Base-by-base conservation (phyloP, 2,113 vertebrate species). In the Gymnocephalus cernua region DNA sequence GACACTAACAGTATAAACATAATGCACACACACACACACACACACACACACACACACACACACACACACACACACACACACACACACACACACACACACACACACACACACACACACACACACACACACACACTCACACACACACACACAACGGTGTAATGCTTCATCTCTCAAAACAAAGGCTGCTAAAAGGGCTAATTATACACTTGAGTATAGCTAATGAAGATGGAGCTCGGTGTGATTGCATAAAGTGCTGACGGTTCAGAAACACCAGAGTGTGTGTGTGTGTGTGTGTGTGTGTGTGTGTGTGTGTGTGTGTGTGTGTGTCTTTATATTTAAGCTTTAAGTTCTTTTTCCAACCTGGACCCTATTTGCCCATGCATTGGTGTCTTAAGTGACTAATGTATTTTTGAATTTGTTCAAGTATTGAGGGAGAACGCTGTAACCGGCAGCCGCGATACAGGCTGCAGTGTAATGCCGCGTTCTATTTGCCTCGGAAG, bases 161-260 rank as follows among this genome's bases (percentile, higher is more conserved):
- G 80, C 67, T 38, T 41, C 67, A 50, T 78, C 63, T 82, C 68
- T 61, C 73, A 35, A 67, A 70, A 86, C 85, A 91, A 77, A 86
- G 72, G 41, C 68, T 53, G 79, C 74, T 80, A 53, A 86, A 63
- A 51, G 57, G 44, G 27, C 35, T 85, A 89, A 90, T 89, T 88
- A 82, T 53, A 67, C 79, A 74, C 71, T 67, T 29, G 61, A 77
- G 51, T 41, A 11, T 66, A 65, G 62, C 16, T 90, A 86, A 88
- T 85, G 41, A 84, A 74, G 76, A 65, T 53, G 57, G 23, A 35
- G 51, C 25, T 57, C 54, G 16, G 44, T 67, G 45, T 41, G 50
- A 48, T 8, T 56, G 74, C 12, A 25, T 25, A 25, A 63, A 80
- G 6, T 27, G n/a, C 18, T 16, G 71, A 21, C 14, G 2, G 18